Evolutionary conservation across 2,113 vertebrate species (phyloP), one percentile per base, ranked within the genome.

Genomic region (Elephantulus edwardii): DNA sequence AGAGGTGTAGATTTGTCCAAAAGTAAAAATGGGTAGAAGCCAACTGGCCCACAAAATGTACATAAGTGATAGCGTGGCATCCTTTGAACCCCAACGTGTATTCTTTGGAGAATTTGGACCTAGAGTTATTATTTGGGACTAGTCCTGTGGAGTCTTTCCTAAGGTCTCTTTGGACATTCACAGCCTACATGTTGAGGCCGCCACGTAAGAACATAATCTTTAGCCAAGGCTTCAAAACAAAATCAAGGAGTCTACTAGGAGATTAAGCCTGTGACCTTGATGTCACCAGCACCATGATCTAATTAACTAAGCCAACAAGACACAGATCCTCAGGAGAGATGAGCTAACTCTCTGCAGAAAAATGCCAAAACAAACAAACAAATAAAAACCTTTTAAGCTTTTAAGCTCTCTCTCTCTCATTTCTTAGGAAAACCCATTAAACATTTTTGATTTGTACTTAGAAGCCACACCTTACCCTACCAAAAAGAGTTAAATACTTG

Each of bases 281-380:
- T 79, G 40, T 71, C 71, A 20, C 48, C 2, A 0, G 58, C 38
- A 42, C 46, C 56, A 42, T 9, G 28, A 46, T 84, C n/a, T 92
- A 83, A 83, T 95, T 86, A 93, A 79, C 83, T 88, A 75, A 88
- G 42, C 71, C 85, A 91, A 94, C 64, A 22, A 90, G 64, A 60
- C 76, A 66, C 79, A 86, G 90, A 42, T 85, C 78, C 40, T 86
- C 46, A 44, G 64, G 44, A 66, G 75, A 82, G 52, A 78, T 72
- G 82, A 91, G 60, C n/a, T 72, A 74, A 52, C 5, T 46, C 24
- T 81, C 78, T 22, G 33, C 5, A 85, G 84, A 56, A 83, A n/a
- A 88, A 78, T 38, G 28, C 8, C 76, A 38, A 86, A 80, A 35
- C 16, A 82, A 48, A 88, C 16, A 16, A 50, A 50, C 16, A 50